phyloP scores from a whole-genome alignment of 2,113 vertebrate genomes.

The Patagioenas fasciata region DNA sequence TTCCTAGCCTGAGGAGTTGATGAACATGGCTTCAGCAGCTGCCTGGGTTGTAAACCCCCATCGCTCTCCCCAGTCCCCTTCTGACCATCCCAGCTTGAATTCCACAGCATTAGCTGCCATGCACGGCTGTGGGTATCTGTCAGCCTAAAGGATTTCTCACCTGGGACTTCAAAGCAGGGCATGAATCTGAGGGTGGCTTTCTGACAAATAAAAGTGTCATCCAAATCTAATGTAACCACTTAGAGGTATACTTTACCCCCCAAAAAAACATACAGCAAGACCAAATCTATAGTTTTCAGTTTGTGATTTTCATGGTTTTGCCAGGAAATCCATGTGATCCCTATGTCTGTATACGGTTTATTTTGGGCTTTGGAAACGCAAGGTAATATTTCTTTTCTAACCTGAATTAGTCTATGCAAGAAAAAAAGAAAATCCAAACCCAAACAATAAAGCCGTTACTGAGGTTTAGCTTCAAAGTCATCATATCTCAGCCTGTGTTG shows the following conservation, averaged over 20 bases:
- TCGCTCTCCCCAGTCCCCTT: background rate
- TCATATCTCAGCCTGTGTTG: background rate
- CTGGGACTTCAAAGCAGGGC: background rate
- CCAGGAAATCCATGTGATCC: background rate
- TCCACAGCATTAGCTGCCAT: background rate
- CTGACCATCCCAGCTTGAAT: background rate
- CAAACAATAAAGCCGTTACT: background rate
- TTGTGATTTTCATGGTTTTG: background rate
- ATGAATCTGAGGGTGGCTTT: background rate
- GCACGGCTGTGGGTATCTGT: background rate
- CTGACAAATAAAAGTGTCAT: background rate
- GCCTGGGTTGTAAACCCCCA: background rate
- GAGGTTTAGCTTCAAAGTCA: background rate
- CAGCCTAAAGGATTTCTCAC: background rate
- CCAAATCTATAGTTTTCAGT: background rate
- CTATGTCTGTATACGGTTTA: background rate
- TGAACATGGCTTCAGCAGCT: background rate
- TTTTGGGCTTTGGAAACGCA: background rate
- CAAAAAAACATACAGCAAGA: background rate
- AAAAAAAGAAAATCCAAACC: background rate
- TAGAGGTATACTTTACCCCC: background rate
- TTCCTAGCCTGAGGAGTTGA: background rate
- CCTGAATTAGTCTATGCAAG: background rate
- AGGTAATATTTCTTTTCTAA: background rate
- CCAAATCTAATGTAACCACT: background rate